Evolutionary conservation across 2,797 vertebrate species (phyloP), one percentile per base, ranked within the genome.

Genomic region (Danio albolineatus): DNA sequence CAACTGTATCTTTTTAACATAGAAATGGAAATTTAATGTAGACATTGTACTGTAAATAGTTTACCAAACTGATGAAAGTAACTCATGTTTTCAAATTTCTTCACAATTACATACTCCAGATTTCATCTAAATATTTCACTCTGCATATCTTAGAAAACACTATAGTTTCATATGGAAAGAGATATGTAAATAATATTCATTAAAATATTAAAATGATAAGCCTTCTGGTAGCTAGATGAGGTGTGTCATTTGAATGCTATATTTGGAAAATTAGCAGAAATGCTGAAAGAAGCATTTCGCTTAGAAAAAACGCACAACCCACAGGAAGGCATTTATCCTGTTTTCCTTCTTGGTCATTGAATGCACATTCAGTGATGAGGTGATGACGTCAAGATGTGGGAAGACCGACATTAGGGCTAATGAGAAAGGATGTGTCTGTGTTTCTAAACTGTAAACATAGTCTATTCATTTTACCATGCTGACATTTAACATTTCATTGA

Each of bases 371-470:
- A 72, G 44, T n/a, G 66, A 88, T 86, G 78, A 87, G 51, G 64
- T 79, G 60, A 62, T 78, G 82, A 86, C 69, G 73, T 44, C 53
- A 78, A 76, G 73, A 17, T 81, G 79, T 19, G 53, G 70, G 78
- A 69, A 38, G 57, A 73, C 78, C 38, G 21, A 83, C 87, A 86
- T 89, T 83, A 85, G 44, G 66, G 46, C 39, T 62, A 73, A 76
- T 85, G 84, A 86, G 84, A 76, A 82, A 77, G 88, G 81, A 82
- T 83, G 78, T 67, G 17, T 38, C 49, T 5, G 49, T 5, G 16
- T 75, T 46, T 38, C 46, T 69, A 46, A 64, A 39, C 53, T 72
- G 38, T 43, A 51, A 49, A 73, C 70, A 67, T 16, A 51, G 38
- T 16, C 36, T 39, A 53, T 56, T 53, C 10, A 10, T 19, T 77